Evolutionary conservation across 2,888 invertebrate genomes (phyloP).

Genomic region (Alloplasta piceator): DNA sequence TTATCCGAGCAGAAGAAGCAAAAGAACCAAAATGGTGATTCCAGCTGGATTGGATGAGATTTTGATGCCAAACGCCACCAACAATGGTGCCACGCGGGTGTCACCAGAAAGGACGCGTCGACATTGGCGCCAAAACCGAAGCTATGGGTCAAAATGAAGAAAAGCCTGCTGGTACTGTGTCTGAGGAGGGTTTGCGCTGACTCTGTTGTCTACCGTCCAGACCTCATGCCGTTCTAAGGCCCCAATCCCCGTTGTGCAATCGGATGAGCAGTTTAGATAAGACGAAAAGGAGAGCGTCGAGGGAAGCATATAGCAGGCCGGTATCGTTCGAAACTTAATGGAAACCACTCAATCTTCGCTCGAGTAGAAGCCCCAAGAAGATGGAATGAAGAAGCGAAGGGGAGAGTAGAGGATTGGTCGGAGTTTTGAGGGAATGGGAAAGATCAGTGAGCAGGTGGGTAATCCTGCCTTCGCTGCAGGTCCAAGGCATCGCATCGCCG

Average conservation of each 20-base stretch:
- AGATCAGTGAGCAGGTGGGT: slow-evolving; percentile 59
- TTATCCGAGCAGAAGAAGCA: no score
- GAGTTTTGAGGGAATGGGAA: slow-evolving; percentile 22
- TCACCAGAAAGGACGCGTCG: no score
- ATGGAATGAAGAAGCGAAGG: slow-evolving; percentile 25
- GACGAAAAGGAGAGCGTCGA: slow-evolving; percentile 37
- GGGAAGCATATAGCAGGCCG: slow-evolving; percentile 39
- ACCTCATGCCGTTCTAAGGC: slow-evolving; percentile 19
- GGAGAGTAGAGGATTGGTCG: slow-evolving; percentile 8
- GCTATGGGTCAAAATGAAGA: not conserved
- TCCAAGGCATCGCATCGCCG: slow-evolving; percentile 45
- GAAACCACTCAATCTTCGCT: slow-evolving; percentile 71
- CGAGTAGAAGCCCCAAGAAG: slow-evolving; percentile 53
- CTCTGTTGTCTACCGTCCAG: slow-evolving; percentile 5
- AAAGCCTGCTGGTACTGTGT: not conserved
- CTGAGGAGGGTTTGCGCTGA: slow-evolving; percentile 44
- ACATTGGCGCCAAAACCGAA: not conserved
- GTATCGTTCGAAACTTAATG: slow-evolving; percentile 66
- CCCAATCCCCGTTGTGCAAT: slow-evolving; percentile 50
- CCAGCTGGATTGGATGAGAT: no score
- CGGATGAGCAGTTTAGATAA: slow-evolving; percentile 59
- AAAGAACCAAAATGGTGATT: no score
- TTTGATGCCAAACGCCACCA: not conserved
- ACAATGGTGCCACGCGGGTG: not conserved
- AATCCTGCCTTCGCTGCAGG: slow-evolving; percentile 56